Evolutionary conservation across 2,113 vertebrate species (phyloP), one percentile per base, ranked within the genome.

Genomic region (Puma concolor): DNA sequence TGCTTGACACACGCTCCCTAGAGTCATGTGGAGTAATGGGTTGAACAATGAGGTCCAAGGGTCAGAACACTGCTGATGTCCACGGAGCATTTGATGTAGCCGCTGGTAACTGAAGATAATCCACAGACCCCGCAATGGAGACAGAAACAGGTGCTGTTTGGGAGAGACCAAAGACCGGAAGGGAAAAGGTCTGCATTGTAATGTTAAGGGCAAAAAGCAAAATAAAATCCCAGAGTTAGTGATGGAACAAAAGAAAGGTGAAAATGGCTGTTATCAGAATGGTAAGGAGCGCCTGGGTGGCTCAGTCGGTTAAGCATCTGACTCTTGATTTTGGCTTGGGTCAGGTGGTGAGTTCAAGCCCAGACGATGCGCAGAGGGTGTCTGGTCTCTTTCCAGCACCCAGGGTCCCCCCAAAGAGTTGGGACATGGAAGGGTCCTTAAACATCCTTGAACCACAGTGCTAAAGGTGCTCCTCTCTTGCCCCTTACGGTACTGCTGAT

Each of bases 91-190:
- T 23, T 1, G 0, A 2, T 3, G 50, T 16, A 16, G 9, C 71
- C 6, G 23, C 29, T 52, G 4, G 31, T 54, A 77, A 13, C 8
- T 5, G 80, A 57, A 23, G 67, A 13, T 36, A 2, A 15, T 12
- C n/a, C 23, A 5, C 17, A 7, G 31, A 36, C 79, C 23, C 11
- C 2, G 2, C 4, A 6, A 1, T 23, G 0, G 1, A 4, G 2
- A 33, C 5, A 57, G 60, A 57, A 36, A n/a, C 2, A 23, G 80
- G 83, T 7, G 52, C 17, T 16, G 23, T 29, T 54, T 3, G 0
- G 52, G 5, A 41, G 21, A 41, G 33, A 41, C 27, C 1, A 44
- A 4, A 7, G 9, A 16, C 38, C 64, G 50, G 23, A 79, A 17
- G 74, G 64, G n/a, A 5, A 54, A 54, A 63, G 2, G 23, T 44